Base-by-base conservation (phyloP, 1,140 invertebrate genomes). In the Drosophila equinoxialis region DNA sequence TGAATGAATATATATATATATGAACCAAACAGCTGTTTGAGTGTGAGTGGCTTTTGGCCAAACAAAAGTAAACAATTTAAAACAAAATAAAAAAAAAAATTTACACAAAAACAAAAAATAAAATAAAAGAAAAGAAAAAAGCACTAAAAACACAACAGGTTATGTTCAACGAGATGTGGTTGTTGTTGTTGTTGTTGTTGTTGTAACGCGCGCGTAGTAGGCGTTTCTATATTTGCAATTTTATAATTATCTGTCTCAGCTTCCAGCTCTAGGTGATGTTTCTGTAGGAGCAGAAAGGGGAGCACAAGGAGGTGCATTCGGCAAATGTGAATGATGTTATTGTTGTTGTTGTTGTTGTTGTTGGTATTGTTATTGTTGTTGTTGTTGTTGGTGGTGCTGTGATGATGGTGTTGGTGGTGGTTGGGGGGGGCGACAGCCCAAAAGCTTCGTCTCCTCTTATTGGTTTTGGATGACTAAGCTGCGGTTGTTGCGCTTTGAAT, bases 391-490 rank as follows among this genome's bases (percentile, higher is more conserved):
- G 6, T 48, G 17, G 2, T 48, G 41, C 13, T 17, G 42, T 5
- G 42, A 4, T 7, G 42, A 2, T 17, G 45, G 6, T 11, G 45
- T 7, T 10, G 45, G 8, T 1, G 45, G 14, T 20, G 37, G 51
- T 33, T 64, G 41, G 37, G 41, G 60, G 23, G 41, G 14, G 41
- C 1, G 14, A 30, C 3, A 45, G 14, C 61, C 60, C 30, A 45
- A 41, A 60, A 71, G 79, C 69, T 77, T 81, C 80, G 74, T 75
- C 74, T 76, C 65, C 45, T 51, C 45, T 17, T 51, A 51, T 51
- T 51, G 45, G 45, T 51, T 84, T 89, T 80, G 83, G 84, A 83
- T 87, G 83, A 87, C 84, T 87, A 87, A 87, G 77, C 72, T 68
- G 37, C 62, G 65, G 65, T 76, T 86, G 68, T 71, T 82, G 83